Conservation (phyloP, 2,888 invertebrate species). For the Leptopilina syphax region DNA sequence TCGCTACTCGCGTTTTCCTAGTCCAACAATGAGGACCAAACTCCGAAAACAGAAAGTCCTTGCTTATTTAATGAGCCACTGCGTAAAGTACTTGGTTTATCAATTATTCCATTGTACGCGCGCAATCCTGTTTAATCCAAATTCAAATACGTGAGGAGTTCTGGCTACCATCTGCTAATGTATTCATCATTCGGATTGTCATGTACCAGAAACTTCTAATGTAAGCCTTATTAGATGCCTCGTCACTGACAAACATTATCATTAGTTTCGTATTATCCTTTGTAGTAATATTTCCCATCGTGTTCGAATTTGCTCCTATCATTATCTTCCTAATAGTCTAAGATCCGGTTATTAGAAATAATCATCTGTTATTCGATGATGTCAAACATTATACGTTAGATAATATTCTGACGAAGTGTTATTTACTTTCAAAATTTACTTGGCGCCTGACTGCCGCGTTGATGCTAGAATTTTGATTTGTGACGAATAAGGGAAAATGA, state of each 20-base stretch:
- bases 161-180: conserved; percentile 51
- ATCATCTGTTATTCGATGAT: too few species aligned
- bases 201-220: neutral
- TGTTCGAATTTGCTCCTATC: too few species aligned
- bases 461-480: too few species aligned
- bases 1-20: conserved; percentile 43
- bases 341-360: too few species aligned
- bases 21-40: conserved; percentile 62
- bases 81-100: conserved; percentile 62
- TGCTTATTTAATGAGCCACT: conserved; percentile 67
- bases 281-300: too few species aligned
- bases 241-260: conserved; percentile 41
- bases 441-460: too few species aligned
- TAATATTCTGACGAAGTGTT: too few species aligned
- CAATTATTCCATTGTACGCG: conserved; percentile 64
- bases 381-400: too few species aligned
- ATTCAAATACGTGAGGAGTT: conserved; percentile 47
- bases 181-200: conserved; percentile 8
- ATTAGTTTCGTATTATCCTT: neutral
- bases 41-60: conserved; percentile 64
- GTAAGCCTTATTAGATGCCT: conserved; percentile 31
- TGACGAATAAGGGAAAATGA: too few species aligned
- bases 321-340: too few species aligned
- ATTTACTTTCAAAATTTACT: too few species aligned
- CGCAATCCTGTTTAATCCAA: conserved; percentile 42